A percentile compares a stretch with the other conserved stretches of the same genome.
Evolutionary conservation across 2,113 vertebrate species (phyloP).

Genomic region (Spermophilus dauricus): DNA sequence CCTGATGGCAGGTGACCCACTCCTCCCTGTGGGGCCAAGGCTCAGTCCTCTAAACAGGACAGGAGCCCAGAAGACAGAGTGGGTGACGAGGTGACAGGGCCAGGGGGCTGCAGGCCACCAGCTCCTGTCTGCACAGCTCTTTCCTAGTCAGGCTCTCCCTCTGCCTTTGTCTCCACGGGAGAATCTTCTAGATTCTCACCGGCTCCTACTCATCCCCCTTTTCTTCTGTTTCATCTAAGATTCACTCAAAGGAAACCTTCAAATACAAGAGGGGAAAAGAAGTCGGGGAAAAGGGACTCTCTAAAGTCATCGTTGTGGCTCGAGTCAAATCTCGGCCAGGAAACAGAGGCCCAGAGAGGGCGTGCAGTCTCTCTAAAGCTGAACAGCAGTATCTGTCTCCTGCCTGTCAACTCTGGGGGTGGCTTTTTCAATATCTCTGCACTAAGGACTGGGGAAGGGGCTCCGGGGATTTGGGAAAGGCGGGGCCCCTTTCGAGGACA

Average conservation of each 20-base stretch:
- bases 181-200: neutral
- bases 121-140: rapidly evolving
- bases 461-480: neutral
- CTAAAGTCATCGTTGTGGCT: neutral
- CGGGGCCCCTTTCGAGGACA: rapidly evolving
- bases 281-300: no score
- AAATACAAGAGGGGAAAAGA: no score
- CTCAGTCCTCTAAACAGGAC: neutral
- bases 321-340: neutral
- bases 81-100: neutral
- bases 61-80: neutral
- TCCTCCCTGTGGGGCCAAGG: neutral
- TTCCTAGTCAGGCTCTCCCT: neutral
- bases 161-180: neutral
- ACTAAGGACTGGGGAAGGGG: rapidly evolving
- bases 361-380: rapidly evolving
- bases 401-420: no score
- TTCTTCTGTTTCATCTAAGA: no score
- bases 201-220: rapidly evolving
- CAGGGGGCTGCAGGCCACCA: rapidly evolving
- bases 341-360: neutral
- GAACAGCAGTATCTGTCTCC: rapidly evolving
- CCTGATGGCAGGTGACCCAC: no score
- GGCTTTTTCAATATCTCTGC: neutral
- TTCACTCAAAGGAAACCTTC: neutral